A percentile compares a stretch with the other conserved stretches of the same genome.
Conservation (phyloP, 2,888 invertebrate genomes). For the Pycnomerus fuliginosus region DNA sequence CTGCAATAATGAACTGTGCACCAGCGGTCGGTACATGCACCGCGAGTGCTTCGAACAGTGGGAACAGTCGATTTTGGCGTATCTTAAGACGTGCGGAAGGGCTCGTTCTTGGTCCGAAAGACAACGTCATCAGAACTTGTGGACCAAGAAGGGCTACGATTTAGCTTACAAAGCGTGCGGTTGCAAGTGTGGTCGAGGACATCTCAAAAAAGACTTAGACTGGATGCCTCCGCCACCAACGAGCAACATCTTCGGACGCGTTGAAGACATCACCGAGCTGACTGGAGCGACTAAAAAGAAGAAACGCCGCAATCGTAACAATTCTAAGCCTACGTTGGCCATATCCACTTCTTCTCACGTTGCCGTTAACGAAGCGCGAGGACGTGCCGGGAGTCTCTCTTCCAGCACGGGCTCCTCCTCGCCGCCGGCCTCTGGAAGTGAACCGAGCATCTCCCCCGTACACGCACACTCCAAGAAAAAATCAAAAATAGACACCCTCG, state of each 20-base stretch:
- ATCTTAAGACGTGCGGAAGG: constrained; percentile 86
- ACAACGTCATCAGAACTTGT: constrained; percentile 90
- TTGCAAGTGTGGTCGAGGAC: constrained; percentile 90
- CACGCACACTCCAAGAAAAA: constrained; percentile 69
- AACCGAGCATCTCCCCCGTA: constrained; percentile 71
- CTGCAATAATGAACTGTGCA: constrained; percentile 94
- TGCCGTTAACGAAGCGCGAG: constrained; percentile 55
- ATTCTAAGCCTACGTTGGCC: constrained; percentile 57
- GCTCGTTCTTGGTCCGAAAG: constrained; percentile 94
- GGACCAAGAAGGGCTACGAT: constrained; percentile 98
- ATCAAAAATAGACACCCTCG: constrained; percentile 68
- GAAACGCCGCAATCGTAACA: constrained; percentile 68
- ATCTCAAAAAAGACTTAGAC: constrained; percentile 91
- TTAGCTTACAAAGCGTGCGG: constrained; percentile 93
- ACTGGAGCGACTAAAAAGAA: constrained; percentile 58
- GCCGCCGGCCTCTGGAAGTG: constrained; percentile 74
- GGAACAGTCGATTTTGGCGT: constrained; percentile 87
- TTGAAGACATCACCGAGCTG: constrained; percentile 54
- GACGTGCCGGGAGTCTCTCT: constrained; percentile 74
- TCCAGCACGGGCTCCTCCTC: constrained; percentile 80
- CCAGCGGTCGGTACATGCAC: constrained; percentile 90
- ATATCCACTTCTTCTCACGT: constrained; percentile 56
- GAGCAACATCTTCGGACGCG: constrained; percentile 53
- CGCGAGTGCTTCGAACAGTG: constrained; percentile 92
- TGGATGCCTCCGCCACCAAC: constrained; percentile 75